Evolutionary conservation across 1,140 invertebrate species (phyloP), one percentile per base, ranked within the genome.

Genomic region (Drosophila pseudoananassae): DNA sequence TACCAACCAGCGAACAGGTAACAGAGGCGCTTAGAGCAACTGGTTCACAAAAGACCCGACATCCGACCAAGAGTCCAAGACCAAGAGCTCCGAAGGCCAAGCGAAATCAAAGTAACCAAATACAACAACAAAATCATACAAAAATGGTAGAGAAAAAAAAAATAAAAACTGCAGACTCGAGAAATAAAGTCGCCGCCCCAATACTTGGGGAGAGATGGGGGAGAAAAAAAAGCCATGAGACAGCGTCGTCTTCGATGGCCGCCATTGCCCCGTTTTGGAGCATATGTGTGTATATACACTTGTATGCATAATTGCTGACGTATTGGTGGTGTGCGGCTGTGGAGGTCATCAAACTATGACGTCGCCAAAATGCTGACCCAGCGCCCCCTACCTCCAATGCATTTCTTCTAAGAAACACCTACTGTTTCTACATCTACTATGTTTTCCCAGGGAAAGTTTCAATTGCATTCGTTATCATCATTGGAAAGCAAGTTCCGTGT

Each of bases 291-390:
- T 33, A 50, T 43, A n/a, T 17, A 73, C 20, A 73, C 20, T 20
- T 20, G 20, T 68, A 23, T 72, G 68, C 47, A 71, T 64, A 73
- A 54, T 53, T 50, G 52, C 25, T 12, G 15, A 33, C 10, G 63
- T 66, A 63, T 66, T 64, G 27, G 57, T 65, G 63, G 68, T 31
- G 68, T 15, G 40, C 29, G 55, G 49, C 17, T 60, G 53, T 31
- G 50, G 82, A 85, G 82, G 82, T 85, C 82, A 85, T 85, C 82
- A 87, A 85, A 85, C 82, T 84, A 76, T 84, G 76, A 79, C 82
- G 83, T 81, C 69, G 72, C 59, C 23, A 50, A 75, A 59, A 68
- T 55, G n/a, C 23, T 49, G 53, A 57, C 61, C 56, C 53, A 58
- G 36, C 7, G 60, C 45, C 52, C 53, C 53, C 43, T 4, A 66